A percentile compares a stretch with the other conserved stretches of the same genome.
phyloP scores from a whole-genome alignment of 1,140 invertebrate species.

The Danaus melanippus region DNA sequence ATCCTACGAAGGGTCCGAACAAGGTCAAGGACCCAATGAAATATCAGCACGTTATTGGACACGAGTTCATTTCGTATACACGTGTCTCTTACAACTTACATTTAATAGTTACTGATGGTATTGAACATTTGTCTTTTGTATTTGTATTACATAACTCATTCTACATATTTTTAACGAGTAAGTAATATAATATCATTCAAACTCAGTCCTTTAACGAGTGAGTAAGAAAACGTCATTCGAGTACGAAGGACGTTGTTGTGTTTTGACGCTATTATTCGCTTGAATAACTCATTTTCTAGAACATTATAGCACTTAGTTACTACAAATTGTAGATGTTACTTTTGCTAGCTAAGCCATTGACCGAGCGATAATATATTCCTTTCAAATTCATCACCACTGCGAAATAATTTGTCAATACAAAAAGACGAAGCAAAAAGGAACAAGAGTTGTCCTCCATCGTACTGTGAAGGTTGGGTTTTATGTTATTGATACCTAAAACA shows the following conservation, averaged over 20 bases:
- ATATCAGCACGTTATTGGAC: conserved; percentile 13
- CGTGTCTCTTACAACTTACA: conserved; percentile 1
- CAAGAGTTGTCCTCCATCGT: conserved; percentile 40
- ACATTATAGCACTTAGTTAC: not conserved
- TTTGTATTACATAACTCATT: too few species aligned
- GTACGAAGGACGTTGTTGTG: too few species aligned
- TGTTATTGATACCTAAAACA: conserved; percentile 43
- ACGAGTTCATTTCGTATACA: conserved; percentile 6
- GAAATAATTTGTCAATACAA: conserved; percentile 54
- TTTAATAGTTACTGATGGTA: too few species aligned
- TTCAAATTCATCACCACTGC: conserved; percentile 54
- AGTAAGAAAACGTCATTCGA: too few species aligned
- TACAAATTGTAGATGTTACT: conserved; percentile 7
- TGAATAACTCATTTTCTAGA: too few species aligned
- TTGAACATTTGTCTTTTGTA: too few species aligned
- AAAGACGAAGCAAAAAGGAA: conserved; percentile 48
- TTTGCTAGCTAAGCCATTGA: conserved; percentile 29
- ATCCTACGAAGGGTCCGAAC: conserved; percentile 23
- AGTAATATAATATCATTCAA: too few species aligned
- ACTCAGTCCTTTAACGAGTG: too few species aligned
- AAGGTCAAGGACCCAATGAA: conserved; percentile 24
- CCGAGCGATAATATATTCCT: conserved; percentile 54
- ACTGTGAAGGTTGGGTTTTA: conserved; percentile 40
- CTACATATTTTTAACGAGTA: too few species aligned
- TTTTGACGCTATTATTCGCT: too few species aligned